Percentiles rank a stretch among this genome's conserved stretches.
Evolutionary conservation across 2,113 vertebrate genomes (phyloP).

Genomic region (Pogona vitticeps): DNA sequence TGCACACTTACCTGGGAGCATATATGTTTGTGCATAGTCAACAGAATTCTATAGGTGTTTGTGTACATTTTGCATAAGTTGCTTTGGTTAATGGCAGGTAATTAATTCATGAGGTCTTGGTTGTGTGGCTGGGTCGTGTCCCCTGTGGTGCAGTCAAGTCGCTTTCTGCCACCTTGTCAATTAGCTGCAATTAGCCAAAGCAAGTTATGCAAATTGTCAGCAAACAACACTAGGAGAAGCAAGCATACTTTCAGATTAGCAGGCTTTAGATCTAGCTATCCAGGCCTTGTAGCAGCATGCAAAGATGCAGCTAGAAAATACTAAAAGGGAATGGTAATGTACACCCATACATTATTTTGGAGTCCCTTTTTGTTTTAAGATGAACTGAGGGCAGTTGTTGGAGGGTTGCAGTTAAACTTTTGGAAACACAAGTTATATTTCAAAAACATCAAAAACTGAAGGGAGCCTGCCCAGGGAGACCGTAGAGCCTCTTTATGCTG

Average conservation of each 20-base stretch:
- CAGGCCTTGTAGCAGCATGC: background rate
- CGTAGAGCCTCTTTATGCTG: conserved; percentile 75
- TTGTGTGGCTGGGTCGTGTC: no score
- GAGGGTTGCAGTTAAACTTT: conserved; percentile 23
- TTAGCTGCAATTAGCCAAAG: no score
- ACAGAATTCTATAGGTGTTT: no score
- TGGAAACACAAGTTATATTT: background rate
- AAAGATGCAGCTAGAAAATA: background rate
- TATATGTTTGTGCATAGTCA: no score
- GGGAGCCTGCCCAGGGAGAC: conserved; percentile 54
- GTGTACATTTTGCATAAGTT: no score
- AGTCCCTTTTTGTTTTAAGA: conserved; percentile 25
- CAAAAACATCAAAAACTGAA: conserved; percentile 24
- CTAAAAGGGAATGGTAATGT: no score
- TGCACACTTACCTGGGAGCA: background rate
- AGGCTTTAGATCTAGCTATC: background rate
- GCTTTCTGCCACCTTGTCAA: no score
- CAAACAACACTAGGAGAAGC: background rate
- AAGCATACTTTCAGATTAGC: background rate
- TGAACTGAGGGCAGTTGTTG: background rate
- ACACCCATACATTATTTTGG: background rate
- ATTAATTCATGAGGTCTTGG: no score
- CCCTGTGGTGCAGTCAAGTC: no score
- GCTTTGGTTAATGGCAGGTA: no score
- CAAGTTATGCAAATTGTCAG: background rate